These are phyloP conservation scores for Pogonocherus hispidulus DNA, from an alignment of 2,888 invertebrate genomes.

Conservation along the genomic window DNA sequence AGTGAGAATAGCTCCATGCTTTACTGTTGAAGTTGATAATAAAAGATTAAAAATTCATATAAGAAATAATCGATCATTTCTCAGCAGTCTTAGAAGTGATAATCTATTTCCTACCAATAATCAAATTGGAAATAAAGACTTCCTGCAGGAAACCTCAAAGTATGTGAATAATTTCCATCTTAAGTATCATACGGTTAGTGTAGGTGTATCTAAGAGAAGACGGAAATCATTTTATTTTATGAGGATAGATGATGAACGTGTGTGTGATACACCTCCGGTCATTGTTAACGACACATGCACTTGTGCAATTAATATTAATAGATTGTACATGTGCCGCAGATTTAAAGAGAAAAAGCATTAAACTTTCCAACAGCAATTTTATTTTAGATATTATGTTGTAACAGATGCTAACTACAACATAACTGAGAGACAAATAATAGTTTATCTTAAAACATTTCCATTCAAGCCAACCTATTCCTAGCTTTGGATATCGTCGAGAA, in stretches of 20 bases:
- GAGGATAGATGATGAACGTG: neutral
- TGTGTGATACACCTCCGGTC: constrained; percentile 27
- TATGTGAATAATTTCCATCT: neutral
- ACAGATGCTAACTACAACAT: too few species aligned
- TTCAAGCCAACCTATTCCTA: too few species aligned
- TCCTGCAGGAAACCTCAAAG: neutral
- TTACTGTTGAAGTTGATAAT: too few species aligned
- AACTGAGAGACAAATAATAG: neutral
- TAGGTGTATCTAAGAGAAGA: neutral
- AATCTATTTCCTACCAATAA: too few species aligned
- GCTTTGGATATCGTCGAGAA: too few species aligned
- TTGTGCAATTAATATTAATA: constrained; percentile 4
- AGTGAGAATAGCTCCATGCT: too few species aligned
- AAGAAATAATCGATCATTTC: too few species aligned
- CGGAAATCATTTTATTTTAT: constrained; percentile 22
- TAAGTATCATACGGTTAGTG: neutral
- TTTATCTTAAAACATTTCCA: too few species aligned
- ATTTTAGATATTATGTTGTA: neutral
- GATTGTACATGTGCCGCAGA: constrained; percentile 24
- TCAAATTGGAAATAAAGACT: too few species aligned
- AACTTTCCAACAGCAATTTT: neutral
- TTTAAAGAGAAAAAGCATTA: neutral
- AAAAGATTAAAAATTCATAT: too few species aligned
- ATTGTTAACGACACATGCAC: constrained; percentile 17
- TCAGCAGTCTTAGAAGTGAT: too few species aligned